Evolutionary conservation across 1,140 invertebrate species (phyloP), one percentile per base, ranked within the genome.

Genomic region (Hylyphantes graminicola): DNA sequence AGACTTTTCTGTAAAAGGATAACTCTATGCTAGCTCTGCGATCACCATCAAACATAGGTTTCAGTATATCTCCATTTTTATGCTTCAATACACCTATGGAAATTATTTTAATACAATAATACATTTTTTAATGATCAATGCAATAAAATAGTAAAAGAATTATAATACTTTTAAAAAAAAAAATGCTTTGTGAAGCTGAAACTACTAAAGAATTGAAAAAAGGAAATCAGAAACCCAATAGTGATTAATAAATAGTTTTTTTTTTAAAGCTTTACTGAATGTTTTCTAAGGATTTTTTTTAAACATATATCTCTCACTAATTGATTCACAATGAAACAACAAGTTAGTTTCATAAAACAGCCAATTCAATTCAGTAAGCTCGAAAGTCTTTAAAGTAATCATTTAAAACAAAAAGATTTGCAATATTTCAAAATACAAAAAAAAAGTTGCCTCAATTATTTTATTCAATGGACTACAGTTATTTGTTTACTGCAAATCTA

Each of bases 61-160:
- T 86, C 12, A 86, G 61, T 4, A 86, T 48, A 54, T 64, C 54
- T 21, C 86, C 86, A 76, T 85, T 73, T 50, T 86, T 67, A 70
- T 85, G 77, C 21, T 76, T 74, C 15, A 86, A 50, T 12, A 86
- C 21, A 73, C 76, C 84, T 85, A 9, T 12, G 19, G 19, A 17
- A 72, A 65, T 54, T 53, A 54, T 12, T 17, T 35, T 35, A 35
- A 70, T n/a, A 19, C 8, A 53, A 51, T 2, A 53, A n/a, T 8
- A 50, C 51, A 50, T 0, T 3, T 11, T 5, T n/a, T 13, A 59
- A n/a, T 4, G 11, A 59, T 59, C 11, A 59, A 59, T 13, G 57
- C 12, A 59, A 13, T 5, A 59, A 0, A 59, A 7, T 59, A 5
- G n/a, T 59, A 7, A 4, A 59, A 13, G 0, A 7, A 13, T n/a